A percentile compares a stretch with the other conserved stretches of the same genome.
Evolutionary conservation across 1,140 invertebrate genomes (phyloP).

Genomic region (Drosophila eugracilis): DNA sequence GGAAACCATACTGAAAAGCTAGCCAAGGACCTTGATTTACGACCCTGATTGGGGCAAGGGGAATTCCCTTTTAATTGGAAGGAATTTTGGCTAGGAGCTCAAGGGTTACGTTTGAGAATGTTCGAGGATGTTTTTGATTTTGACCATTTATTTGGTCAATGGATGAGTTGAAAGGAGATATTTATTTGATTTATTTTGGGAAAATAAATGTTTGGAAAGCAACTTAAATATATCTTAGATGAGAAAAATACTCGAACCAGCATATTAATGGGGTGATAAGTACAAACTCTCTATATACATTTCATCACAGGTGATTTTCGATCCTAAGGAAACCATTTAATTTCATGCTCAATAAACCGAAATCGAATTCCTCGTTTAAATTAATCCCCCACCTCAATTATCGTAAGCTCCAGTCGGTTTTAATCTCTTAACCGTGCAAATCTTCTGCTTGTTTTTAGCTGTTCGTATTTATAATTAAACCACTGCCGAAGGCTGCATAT

Average conservation of each 20-base stretch:
- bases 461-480: constrained; percentile 59
- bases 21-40: constrained; percentile 46
- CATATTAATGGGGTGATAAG: no score
- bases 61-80: constrained; percentile 42
- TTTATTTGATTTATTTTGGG: neutral
- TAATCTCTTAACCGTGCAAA: constrained; percentile 22
- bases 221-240: no score
- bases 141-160: neutral
- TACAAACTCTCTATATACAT: no score
- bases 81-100: constrained; percentile 7
- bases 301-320: no score
- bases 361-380: constrained; percentile 24
- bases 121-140: neutral
- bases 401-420: constrained; percentile 16
- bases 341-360: constrained; percentile 23
- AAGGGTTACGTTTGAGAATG: neutral
- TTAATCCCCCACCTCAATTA: constrained; percentile 28
- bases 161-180: neutral
- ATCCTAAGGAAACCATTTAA: constrained; percentile 1
- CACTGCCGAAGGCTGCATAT: constrained; percentile 48
- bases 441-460: constrained; percentile 20
- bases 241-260: no score
- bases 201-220: no score
- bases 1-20: constrained; percentile 4
- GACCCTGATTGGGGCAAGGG: constrained; percentile 8